phyloP scores from a whole-genome alignment of 2,797 vertebrate species.

The Coccyzus lansbergi region DNA sequence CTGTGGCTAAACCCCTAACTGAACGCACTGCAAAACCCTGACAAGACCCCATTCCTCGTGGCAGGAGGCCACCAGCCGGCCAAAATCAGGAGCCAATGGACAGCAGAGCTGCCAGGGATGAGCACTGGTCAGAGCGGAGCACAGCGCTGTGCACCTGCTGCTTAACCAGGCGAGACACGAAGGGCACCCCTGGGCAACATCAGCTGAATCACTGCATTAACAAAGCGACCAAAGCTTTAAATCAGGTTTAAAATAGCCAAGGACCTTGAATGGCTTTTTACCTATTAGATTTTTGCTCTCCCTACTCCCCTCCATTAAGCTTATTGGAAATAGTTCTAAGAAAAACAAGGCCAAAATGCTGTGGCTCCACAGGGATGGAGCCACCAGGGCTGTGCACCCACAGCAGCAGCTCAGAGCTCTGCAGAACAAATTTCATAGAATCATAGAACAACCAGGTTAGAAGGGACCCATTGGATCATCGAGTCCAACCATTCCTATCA shows the following conservation, averaged over 20 bases:
- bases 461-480: no score
- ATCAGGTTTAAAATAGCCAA: background rate
- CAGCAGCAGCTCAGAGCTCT: background rate
- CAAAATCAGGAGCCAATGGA: background rate
- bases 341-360: background rate
- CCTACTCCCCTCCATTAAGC: background rate
- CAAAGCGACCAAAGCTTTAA: background rate
- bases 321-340: background rate
- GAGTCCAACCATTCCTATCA: no score
- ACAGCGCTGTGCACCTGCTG: rapidly evolving
- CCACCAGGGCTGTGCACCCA: background rate
- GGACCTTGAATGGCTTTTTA: slow-evolving; percentile 10
- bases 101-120: background rate
- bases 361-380: rapidly evolving
- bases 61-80: background rate
- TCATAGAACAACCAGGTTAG: no score
- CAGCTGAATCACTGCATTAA: background rate
- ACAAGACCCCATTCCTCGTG: rapidly evolving
- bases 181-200: background rate
- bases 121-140: background rate
- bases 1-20: background rate
- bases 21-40: rapidly evolving
- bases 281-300: slow-evolving; percentile 10
- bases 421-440: no score
- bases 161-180: background rate